Base-by-base conservation (phyloP, 2,888 invertebrate species). In the Cremastobaeus sp. region DNA sequence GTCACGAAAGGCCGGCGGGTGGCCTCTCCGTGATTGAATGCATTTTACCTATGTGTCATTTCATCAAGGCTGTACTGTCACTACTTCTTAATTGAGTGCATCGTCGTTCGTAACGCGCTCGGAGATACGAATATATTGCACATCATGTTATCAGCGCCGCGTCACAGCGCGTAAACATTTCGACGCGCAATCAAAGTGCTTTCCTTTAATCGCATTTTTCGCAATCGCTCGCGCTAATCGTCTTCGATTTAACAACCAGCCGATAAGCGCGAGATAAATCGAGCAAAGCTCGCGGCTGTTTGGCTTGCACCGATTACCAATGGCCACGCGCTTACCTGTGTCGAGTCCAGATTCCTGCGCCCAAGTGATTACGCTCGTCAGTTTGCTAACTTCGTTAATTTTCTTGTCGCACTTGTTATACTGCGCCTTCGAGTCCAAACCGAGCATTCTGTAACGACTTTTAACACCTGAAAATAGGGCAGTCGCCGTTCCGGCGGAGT, bases 401-500 rank as follows among this genome's bases (percentile, higher is more conserved):
- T 48, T 76, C 1, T 87, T 85, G 25, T 90, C 89, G 71, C 89
- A 89, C n/a, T 81, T 81, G 34, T 87, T 84, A 71, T 86, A 55
- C 59, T 88, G 84, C 4, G 86, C 86, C 68, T 80, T 85, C 9
- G 85, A 86, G 59, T 90, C 90, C 74, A 92, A 85, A 3, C 92
- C 92, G 43, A 91, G 85, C 6, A 90, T 89, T 57, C 89, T 89
- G 74, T 89, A 90, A 74, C 90, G 90, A 34, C 89, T 90, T 85
- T 93, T 93, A 0, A 91, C 89, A 0, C 93, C 93, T 55, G 90
- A 89, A 77, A 92, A 90, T 80, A 91, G 89, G 1, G 92, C 92
- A 0, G 93, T 93, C 0, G 92, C 93, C 0, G 93, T 92, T 1
- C 90, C 92, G 1, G 93, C 93, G 1, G 92, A 92, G 81, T 93